Evolutionary conservation across 2,113 vertebrate genomes (phyloP).

Genomic region (Rhea americana): DNA sequence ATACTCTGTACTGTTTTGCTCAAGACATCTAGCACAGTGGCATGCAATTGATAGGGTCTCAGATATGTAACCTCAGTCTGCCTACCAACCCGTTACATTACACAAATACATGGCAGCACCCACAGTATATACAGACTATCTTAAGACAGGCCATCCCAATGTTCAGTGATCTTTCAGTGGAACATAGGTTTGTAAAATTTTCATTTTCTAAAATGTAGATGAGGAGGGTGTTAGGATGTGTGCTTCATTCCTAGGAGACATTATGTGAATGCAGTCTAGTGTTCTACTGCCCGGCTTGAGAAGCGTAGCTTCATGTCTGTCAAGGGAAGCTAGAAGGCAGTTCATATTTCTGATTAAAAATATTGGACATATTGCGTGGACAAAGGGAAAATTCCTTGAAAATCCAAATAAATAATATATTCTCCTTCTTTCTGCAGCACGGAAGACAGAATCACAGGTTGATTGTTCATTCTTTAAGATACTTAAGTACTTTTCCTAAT

Average conservation of each 20-base stretch:
- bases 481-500: background rate
- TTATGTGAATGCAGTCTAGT: rapidly evolving
- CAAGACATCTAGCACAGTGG: background rate
- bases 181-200: background rate
- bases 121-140: no score
- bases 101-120: rapidly evolving
- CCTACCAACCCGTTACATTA: background rate
- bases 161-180: no score
- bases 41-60: background rate
- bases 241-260: background rate
- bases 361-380: rapidly evolving
- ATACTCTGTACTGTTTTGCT: rapidly evolving
- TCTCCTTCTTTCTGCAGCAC: background rate
- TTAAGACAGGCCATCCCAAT: background rate
- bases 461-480: background rate
- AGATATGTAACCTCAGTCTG: rapidly evolving
- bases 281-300: rapidly evolving
- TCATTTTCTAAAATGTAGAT: background rate
- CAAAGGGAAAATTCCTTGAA: background rate
- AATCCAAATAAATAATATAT: background rate
- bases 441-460: background rate
- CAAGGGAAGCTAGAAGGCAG: background rate
- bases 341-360: background rate
- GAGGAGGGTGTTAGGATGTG: background rate
- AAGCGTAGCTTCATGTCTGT: rapidly evolving